Percentiles rank a stretch among this genome's conserved stretches.
phyloP scores from a whole-genome alignment of 2,113 vertebrate species.

The Lanius collurio region DNA sequence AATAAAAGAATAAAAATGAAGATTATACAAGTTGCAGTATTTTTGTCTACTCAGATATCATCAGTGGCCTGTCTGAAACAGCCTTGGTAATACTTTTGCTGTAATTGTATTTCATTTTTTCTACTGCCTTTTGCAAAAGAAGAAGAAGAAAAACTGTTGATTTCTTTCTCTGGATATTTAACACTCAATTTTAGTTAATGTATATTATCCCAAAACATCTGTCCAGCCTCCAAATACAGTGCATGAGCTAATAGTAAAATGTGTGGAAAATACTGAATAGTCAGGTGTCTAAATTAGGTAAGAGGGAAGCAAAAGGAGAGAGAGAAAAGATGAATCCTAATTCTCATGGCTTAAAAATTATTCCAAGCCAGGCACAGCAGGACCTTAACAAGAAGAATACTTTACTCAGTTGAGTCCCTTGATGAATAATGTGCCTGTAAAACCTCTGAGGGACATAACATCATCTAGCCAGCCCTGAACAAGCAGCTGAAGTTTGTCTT shows the following conservation, averaged over 20 bases:
- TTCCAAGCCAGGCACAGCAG: not conserved
- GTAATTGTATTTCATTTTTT: not conserved
- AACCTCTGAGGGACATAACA: not conserved
- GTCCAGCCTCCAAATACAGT: not conserved
- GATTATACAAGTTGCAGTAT: not conserved
- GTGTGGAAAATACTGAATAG: not conserved
- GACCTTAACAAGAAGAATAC: not conserved
- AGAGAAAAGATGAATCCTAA: not conserved
- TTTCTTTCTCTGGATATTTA: not conserved
- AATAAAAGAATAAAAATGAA: not conserved
- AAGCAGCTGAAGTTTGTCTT: not conserved
- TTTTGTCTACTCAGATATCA: not conserved
- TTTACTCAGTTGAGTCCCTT: not conserved
- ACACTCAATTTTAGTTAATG: not conserved
- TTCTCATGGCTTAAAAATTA: not conserved
- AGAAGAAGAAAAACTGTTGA: not conserved
- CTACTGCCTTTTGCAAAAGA: not conserved
- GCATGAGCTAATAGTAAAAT: not conserved
- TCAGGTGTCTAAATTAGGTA: not conserved
- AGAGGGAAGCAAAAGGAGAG: not conserved
- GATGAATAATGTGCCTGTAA: not conserved
- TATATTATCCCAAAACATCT: not conserved
- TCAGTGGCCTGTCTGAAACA: not conserved
- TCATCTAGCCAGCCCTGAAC: not conserved
- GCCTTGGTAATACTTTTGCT: not conserved